Evolutionary conservation across 2,888 invertebrate species (phyloP).

Genomic region (Cactoblastis cactorum): DNA sequence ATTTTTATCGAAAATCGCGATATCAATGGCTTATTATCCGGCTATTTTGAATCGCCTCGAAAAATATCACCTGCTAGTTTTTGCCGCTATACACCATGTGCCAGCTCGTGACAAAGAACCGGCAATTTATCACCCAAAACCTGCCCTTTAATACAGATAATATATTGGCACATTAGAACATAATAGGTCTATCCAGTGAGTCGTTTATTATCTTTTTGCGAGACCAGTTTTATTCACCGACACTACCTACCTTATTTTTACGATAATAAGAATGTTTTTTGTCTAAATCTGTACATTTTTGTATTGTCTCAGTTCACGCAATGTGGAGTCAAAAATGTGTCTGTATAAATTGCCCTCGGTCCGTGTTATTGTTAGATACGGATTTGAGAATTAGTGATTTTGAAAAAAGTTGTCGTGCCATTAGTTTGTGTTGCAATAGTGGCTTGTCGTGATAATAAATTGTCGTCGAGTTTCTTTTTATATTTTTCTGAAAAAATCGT

Average conservation of each 20-base stretch:
- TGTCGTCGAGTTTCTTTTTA: neutral
- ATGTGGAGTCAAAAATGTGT: constrained; percentile 19
- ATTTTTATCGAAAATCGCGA: constrained; percentile 9
- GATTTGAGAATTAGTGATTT: constrained; percentile 18
- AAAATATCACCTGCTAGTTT: constrained; percentile 23
- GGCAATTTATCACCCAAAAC: constrained; percentile 22
- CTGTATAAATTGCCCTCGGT: constrained; percentile 22
- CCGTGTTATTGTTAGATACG: constrained; percentile 18
- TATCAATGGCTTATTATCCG: constrained; percentile 19
- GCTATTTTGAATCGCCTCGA: constrained; percentile 18
- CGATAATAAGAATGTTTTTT: constrained; percentile 1
- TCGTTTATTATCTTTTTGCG: constrained; percentile 22
- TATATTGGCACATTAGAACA: constrained; percentile 25
- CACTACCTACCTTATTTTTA: neutral
- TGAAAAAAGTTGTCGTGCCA: constrained; percentile 22
- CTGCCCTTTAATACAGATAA: constrained; percentile 22
- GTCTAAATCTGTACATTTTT: neutral
- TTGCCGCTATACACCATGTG: constrained; percentile 19
- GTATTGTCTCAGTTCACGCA: neutral
- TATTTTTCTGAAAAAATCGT: too few species aligned
- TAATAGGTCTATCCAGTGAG: constrained; percentile 23
- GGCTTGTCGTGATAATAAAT: constrained; percentile 12
- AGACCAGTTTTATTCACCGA: neutral
- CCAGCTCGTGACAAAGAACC: constrained; percentile 18
- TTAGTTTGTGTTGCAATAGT: constrained; percentile 17